Conservation (phyloP, 2,888 invertebrate species). For the Himalopsyche japonica region DNA sequence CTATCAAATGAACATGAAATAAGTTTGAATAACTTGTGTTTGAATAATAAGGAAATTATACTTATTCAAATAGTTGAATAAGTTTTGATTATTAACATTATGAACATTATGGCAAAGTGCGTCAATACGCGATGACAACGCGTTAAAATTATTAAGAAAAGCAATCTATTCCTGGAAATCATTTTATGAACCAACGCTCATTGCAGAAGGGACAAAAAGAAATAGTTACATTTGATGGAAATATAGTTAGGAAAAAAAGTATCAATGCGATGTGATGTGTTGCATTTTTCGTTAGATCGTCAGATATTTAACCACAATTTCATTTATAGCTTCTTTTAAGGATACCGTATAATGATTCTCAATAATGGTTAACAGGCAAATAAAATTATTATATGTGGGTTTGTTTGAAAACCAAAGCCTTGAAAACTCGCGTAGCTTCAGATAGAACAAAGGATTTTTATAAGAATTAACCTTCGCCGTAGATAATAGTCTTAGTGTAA, state of each 20-base stretch:
- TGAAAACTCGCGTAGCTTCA: background rate
- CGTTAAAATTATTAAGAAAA: background rate
- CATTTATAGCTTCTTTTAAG: background rate
- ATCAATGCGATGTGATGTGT: no score
- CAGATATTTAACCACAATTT: no score
- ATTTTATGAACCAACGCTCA: background rate
- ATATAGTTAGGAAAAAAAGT: background rate
- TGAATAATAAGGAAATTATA: no score
- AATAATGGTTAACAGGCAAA: background rate
- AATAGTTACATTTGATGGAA: background rate
- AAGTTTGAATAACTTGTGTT: no score
- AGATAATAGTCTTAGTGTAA: background rate
- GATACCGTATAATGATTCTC: background rate
- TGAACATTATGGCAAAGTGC: no score
- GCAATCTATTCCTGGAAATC: background rate
- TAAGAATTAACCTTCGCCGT: background rate
- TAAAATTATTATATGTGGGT: background rate
- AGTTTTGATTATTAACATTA: no score
- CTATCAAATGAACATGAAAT: no score
- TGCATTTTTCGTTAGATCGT: no score
- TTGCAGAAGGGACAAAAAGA: background rate
- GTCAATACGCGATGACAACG: no score
- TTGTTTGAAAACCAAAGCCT: background rate
- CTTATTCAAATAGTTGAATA: no score
- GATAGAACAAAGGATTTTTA: background rate